These are phyloP conservation scores for Tricholauxania praeusta DNA, from an alignment of 2,888 invertebrate species.

Conservation along the genomic window DNA sequence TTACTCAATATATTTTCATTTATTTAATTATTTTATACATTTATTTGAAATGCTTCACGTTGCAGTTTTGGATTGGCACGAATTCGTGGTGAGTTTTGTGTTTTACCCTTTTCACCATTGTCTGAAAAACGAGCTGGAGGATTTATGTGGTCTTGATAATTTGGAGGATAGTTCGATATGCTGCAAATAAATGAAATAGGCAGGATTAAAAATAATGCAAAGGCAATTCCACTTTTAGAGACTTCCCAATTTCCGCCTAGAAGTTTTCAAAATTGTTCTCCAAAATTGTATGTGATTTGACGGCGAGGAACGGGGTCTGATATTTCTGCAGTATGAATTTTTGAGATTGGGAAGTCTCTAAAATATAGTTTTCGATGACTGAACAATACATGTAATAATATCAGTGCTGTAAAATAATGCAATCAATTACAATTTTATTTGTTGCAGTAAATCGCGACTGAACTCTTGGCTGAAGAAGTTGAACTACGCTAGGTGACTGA, in stretches of 20 bases:
- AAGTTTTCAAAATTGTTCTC: no score
- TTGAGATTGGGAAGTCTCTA: no score
- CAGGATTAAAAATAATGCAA: background rate
- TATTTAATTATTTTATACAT: constrained; percentile 71
- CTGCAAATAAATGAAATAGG: constrained; percentile 64
- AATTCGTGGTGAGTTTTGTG: constrained; percentile 68
- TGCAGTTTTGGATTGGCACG: constrained; percentile 71
- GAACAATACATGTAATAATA: no score
- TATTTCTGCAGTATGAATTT: no score
- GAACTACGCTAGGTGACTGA: no score
- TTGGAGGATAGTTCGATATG: constrained; percentile 82
- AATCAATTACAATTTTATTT: no score
- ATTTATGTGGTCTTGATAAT: constrained; percentile 86
- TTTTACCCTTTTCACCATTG: constrained; percentile 67
- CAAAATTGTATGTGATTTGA: no score
- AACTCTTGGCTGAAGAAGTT: no score
- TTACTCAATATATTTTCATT: constrained; percentile 17
- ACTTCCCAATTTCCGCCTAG: background rate
- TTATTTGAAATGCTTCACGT: constrained; percentile 83
- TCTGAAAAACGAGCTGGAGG: constrained; percentile 90
- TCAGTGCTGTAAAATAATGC: no score
- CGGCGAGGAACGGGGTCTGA: no score
- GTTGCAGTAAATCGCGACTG: no score
- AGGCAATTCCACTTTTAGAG: background rate
- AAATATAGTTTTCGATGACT: no score